phyloP scores from a whole-genome alignment of 2,797 vertebrate genomes.

The Peromyscus aztecus region DNA sequence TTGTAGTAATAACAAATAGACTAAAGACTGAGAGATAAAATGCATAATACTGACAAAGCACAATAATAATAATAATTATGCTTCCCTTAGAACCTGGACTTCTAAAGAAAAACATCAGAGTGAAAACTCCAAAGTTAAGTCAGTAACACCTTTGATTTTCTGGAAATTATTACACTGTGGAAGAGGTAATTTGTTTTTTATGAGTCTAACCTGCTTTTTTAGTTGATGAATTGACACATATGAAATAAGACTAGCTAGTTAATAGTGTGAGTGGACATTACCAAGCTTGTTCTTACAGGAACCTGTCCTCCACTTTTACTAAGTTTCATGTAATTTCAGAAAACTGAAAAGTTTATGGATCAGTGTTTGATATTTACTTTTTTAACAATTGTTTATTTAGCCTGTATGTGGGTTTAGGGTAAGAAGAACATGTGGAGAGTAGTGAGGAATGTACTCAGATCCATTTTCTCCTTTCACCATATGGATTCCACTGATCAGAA shows the following conservation, averaged over 20 bases:
- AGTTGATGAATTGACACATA: background rate
- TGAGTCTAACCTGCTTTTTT: background rate
- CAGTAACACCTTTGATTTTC: background rate
- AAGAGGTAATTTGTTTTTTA: background rate
- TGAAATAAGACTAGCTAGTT: background rate
- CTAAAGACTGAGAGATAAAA: background rate
- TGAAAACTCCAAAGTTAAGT: background rate
- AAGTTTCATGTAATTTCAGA: background rate
- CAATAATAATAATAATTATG: background rate
- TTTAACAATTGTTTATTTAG: background rate
- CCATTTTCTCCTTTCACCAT: background rate
- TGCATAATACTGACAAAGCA: background rate
- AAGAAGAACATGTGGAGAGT: background rate
- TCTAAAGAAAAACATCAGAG: background rate
- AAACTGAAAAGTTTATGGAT: background rate
- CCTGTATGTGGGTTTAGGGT: no score
- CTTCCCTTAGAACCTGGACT: background rate
- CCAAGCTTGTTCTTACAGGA: background rate
- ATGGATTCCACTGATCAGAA: background rate
- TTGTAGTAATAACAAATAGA: background rate
- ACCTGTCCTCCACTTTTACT: background rate
- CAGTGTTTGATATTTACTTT: background rate
- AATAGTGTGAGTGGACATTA: background rate
- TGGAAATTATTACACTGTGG: background rate
- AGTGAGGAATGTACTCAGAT: no score